Evolutionary conservation across 1,140 invertebrate species (phyloP).

Genomic region (Apis dorsata): DNA sequence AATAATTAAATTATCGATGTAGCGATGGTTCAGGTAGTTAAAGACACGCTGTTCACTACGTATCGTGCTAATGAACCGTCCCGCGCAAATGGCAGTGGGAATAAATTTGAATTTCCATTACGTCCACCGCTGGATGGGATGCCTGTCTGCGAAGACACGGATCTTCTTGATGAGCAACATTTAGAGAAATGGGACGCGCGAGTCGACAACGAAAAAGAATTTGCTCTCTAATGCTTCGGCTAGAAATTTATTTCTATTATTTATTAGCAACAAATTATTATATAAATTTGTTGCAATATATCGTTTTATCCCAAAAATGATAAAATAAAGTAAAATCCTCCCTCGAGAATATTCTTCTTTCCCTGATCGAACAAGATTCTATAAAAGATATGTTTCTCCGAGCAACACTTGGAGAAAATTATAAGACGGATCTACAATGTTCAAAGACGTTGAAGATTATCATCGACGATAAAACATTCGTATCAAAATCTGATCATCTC

Average conservation of each 20-base stretch:
- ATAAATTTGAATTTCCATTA: slow-evolving; percentile 75
- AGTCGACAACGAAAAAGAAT: neutral
- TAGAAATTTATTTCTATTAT: too few relatives aligned
- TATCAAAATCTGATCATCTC: neutral
- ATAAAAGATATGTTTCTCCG: too few relatives aligned
- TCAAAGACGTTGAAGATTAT: neutral
- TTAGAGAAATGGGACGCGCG: neutral
- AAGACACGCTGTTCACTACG: slow-evolving; percentile 47
- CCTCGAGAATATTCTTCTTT: too few relatives aligned
- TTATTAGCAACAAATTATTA: too few relatives aligned
- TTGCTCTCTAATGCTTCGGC: neutral
- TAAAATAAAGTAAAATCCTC: too few relatives aligned
- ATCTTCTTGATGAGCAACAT: slow-evolving; percentile 18
- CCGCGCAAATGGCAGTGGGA: slow-evolving; percentile 65
- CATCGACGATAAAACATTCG: slow-evolving; percentile 2
- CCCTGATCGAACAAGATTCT: too few relatives aligned
- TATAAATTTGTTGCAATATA: too few relatives aligned
- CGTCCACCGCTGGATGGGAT: slow-evolving; percentile 12
- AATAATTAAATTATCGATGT: slow-evolving; percentile 76
- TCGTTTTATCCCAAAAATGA: too few relatives aligned
- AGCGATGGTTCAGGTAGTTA: slow-evolving; percentile 55
- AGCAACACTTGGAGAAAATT: too few relatives aligned
- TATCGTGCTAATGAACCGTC: slow-evolving; percentile 73
- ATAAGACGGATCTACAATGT: neutral
- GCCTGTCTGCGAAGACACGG: slow-evolving; percentile 24